phyloP scores from a whole-genome alignment of 2,888 invertebrate species.

The Metalampra italica region DNA sequence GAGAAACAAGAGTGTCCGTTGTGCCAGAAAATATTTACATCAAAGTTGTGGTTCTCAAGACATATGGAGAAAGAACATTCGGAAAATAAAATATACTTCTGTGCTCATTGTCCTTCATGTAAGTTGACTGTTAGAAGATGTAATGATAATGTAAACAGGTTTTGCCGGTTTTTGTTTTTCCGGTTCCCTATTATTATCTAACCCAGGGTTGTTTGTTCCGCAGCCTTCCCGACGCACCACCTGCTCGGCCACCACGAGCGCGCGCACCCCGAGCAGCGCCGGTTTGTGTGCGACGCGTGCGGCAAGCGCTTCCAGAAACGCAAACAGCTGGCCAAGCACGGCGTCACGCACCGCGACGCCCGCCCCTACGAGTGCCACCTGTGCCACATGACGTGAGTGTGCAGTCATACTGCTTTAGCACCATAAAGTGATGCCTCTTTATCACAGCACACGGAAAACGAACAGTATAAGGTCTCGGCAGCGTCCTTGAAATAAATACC shows the following conservation, averaged over 20 bases:
- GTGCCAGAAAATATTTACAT: constrained; percentile 50
- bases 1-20: constrained; percentile 44
- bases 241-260: constrained; percentile 45
- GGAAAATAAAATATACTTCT: constrained; percentile 37
- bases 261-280: constrained; percentile 52
- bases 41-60: constrained; percentile 57
- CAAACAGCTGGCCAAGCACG: constrained; percentile 52
- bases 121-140: constrained; percentile 19
- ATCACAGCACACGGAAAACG: too few relatives aligned
- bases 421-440: neutral
- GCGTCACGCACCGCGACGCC: constrained; percentile 43
- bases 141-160: too few relatives aligned
- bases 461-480: too few relatives aligned
- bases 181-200: too few relatives aligned
- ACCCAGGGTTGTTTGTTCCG: neutral
- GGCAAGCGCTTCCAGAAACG: constrained; percentile 55
- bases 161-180: too few relatives aligned
- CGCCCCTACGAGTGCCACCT: constrained; percentile 57
- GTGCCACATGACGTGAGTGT: constrained; percentile 51
- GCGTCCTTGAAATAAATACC: too few relatives aligned
- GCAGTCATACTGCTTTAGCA: too few relatives aligned
- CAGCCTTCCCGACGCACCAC: constrained; percentile 53
- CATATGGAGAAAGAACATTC: constrained; percentile 58
- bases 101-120: constrained; percentile 56
- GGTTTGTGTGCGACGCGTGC: constrained; percentile 49